These are phyloP conservation scores for Gibbula magus DNA, from an alignment of 2,888 invertebrate genomes.

Conservation along the genomic window DNA sequence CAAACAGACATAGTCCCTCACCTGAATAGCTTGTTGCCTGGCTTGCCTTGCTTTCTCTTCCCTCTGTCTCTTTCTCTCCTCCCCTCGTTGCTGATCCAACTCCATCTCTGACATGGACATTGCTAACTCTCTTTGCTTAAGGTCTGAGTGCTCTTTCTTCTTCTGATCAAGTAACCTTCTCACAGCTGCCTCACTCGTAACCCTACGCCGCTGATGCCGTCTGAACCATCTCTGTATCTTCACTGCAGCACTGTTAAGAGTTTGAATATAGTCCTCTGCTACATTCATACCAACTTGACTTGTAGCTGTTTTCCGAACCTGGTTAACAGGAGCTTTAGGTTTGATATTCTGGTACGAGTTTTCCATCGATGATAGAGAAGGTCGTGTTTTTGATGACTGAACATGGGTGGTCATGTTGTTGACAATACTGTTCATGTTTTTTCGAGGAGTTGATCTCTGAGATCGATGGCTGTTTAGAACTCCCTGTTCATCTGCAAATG, in stretches of 20 bases:
- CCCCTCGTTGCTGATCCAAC: conserved; percentile 51
- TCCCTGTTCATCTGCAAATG: background rate
- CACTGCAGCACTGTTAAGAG: conserved; percentile 64
- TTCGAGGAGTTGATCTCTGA: background rate
- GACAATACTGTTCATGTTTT: conserved; percentile 50
- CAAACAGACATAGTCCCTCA: too few relatives aligned
- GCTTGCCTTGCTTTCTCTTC: conserved; percentile 71
- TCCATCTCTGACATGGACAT: conserved; percentile 52
- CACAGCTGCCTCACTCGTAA: conserved; percentile 68
- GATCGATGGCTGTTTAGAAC: conserved; percentile 35
- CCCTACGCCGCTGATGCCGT: conserved; percentile 51
- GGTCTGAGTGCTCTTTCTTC: conserved; percentile 55
- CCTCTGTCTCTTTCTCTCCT: conserved; percentile 61
- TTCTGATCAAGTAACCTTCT: conserved; percentile 67
- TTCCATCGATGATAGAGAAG: conserved; percentile 68
- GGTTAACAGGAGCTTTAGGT: conserved; percentile 72
- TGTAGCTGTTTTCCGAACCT: conserved; percentile 48
- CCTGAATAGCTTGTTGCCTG: conserved; percentile 71
- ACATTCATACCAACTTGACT: conserved; percentile 48
- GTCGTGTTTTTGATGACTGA: conserved; percentile 63
- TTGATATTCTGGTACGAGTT: conserved; percentile 74
- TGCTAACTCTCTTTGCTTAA: conserved; percentile 44
- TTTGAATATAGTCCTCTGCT: conserved; percentile 67
- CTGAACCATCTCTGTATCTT: conserved; percentile 72
- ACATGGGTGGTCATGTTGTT: conserved; percentile 72